phyloP scores from a whole-genome alignment of 2,888 invertebrate species.

The Pediacus dermestoides region DNA sequence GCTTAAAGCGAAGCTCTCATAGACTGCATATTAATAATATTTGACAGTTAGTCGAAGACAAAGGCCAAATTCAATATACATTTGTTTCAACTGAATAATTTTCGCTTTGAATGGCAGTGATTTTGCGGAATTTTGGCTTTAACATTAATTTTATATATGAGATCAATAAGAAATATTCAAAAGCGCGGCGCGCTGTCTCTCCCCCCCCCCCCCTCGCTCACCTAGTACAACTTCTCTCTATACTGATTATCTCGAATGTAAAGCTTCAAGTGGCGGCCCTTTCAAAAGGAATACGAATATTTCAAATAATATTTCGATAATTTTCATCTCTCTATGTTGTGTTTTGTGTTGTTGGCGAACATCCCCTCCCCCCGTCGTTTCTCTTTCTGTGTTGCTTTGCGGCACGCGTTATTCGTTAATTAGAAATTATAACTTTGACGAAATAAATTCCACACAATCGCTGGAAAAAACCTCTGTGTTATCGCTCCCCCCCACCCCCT shows the following conservation, averaged over 20 bases:
- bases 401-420: too few species aligned
- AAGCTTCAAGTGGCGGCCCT: slow-evolving; percentile 19
- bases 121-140: slow-evolving; percentile 29
- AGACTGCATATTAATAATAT: slow-evolving; percentile 34
- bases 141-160: slow-evolving; percentile 25
- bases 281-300: slow-evolving; percentile 26
- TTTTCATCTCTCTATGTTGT: too few species aligned
- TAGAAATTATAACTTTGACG: too few species aligned
- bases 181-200: slow-evolving; percentile 8
- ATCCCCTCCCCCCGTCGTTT: too few species aligned
- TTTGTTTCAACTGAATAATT: slow-evolving; percentile 28
- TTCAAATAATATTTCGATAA: slow-evolving; percentile 24
- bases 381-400: too few species aligned
- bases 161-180: slow-evolving; percentile 29
- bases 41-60: slow-evolving; percentile 37
- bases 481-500: too few species aligned
- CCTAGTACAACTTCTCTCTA: slow-evolving; percentile 1
- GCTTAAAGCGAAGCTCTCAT: too few species aligned
- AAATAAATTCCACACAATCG: too few species aligned
- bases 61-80: slow-evolving; percentile 35
- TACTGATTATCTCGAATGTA: slow-evolving; percentile 25
- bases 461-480: too few species aligned
- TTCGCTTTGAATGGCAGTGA: slow-evolving; percentile 25
- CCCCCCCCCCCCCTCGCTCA: too few species aligned
- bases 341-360: too few species aligned